Evolutionary conservation across 2,797 vertebrate genomes (phyloP).

Genomic region (Poeciliopsis turneri): DNA sequence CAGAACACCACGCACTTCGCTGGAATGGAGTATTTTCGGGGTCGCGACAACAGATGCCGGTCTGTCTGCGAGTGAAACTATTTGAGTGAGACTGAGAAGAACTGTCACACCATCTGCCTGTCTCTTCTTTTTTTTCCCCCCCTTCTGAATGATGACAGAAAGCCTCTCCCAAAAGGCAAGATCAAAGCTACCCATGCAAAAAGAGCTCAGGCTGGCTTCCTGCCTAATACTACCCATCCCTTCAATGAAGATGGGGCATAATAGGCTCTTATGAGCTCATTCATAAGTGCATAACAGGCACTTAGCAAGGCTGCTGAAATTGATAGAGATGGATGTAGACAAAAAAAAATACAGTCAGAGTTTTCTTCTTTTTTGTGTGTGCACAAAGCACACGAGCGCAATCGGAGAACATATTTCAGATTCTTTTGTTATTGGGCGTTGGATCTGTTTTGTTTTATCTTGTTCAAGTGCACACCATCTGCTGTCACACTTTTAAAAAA

Average conservation of each 20-base stretch:
- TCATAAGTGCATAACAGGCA: conserved; percentile 33
- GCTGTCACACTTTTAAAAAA: neutral
- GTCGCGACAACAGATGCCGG: conserved; percentile 52
- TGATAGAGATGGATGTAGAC: conserved; percentile 19
- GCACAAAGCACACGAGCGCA: neutral
- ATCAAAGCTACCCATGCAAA: conserved; percentile 52
- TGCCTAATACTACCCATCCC: conserved; percentile 22
- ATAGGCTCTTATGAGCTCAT: conserved; percentile 38
- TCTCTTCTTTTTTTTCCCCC: conserved; percentile 6
- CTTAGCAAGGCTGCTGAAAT: conserved; percentile 14
- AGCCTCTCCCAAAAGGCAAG: conserved; percentile 43
- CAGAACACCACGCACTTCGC: conserved; percentile 40
- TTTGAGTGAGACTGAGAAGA: conserved; percentile 43
- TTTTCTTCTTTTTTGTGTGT: too few relatives aligned
- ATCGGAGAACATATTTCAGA: neutral
- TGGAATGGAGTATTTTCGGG: conserved; percentile 32
- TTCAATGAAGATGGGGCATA: conserved; percentile 30
- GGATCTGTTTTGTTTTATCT: conserved; percentile 8
- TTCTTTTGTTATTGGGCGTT: conserved; percentile 6
- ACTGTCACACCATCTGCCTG: conserved; percentile 56
- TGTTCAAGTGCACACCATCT: conserved; percentile 10
- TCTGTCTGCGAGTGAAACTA: conserved; percentile 39
- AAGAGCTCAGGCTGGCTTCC: conserved; percentile 45
- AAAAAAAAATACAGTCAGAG: neutral
- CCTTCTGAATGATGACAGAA: conserved; percentile 30